phyloP scores from a whole-genome alignment of 2,888 invertebrate genomes.

The Cephonodes hylas region DNA sequence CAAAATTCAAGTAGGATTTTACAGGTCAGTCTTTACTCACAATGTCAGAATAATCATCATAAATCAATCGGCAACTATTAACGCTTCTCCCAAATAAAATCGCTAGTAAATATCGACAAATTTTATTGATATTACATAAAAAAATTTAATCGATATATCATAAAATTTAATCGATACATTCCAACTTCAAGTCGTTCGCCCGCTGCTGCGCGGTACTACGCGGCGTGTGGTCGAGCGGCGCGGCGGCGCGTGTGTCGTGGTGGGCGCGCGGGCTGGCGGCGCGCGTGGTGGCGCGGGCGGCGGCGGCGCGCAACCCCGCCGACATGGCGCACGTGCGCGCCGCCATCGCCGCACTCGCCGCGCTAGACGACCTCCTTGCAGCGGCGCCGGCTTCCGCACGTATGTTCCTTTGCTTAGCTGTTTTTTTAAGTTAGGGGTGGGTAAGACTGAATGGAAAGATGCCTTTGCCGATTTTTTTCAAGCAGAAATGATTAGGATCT shows the following conservation, averaged over 20 bases:
- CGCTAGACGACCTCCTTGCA: conserved; percentile 60
- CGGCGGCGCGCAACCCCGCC: conserved; percentile 43
- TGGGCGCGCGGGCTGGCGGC: conserved; percentile 72
- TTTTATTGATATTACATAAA: too few relatives aligned
- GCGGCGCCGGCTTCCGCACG: conserved; percentile 59
- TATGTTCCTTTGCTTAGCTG: conserved; percentile 37
- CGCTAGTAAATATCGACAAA: too few relatives aligned
- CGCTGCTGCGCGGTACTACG: conserved; percentile 63
- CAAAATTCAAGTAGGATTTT: too few relatives aligned
- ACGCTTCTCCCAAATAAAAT: too few relatives aligned
- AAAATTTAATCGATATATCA: too few relatives aligned
- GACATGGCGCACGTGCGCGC: conserved; percentile 55
- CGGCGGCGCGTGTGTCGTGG: conserved; percentile 52
- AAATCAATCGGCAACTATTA: too few relatives aligned
- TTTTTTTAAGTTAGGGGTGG: too few relatives aligned
- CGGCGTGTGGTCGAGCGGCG: conserved; percentile 52
- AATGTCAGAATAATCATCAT: too few relatives aligned
- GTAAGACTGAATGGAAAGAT: too few relatives aligned
- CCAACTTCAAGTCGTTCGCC: conserved; percentile 57
- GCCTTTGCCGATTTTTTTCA: too few relatives aligned
- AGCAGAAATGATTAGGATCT: too few relatives aligned
- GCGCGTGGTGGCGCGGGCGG: conserved; percentile 56
- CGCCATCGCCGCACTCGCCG: conserved; percentile 57
- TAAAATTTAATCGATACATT: too few relatives aligned
- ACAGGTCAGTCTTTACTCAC: not conserved